Evolutionary conservation across 1,140 invertebrate genomes (phyloP).

Genomic region (Grapholita molesta): DNA sequence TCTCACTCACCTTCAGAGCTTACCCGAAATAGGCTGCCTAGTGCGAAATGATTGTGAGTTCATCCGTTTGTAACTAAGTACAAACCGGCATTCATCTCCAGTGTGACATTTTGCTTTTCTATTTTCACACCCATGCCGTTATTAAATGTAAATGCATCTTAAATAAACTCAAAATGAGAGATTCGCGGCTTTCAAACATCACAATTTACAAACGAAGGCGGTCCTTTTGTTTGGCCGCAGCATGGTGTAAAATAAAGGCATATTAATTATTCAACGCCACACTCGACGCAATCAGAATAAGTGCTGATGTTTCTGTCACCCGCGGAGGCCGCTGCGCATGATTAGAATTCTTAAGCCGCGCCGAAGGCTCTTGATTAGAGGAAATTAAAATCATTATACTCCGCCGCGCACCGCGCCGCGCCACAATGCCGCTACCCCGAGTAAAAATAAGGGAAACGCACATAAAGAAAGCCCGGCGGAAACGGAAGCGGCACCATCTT

Average conservation of each 20-base stretch:
- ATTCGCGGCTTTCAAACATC: slow-evolving; percentile 20
- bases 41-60: too few species aligned
- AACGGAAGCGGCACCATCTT: slow-evolving; percentile 77
- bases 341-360: slow-evolving; percentile 76
- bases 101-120: neutral
- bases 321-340: slow-evolving; percentile 54
- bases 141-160: neutral
- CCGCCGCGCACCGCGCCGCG: slow-evolving; percentile 45
- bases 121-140: neutral
- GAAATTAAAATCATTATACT: slow-evolving; percentile 78
- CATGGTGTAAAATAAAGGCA: slow-evolving; percentile 68
- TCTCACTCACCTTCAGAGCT: too few species aligned
- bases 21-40: too few species aligned
- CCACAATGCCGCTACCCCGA: slow-evolving; percentile 60
- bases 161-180: neutral
- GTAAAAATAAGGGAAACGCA: slow-evolving; percentile 73
- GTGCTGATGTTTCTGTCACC: slow-evolving; percentile 76
- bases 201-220: slow-evolving; percentile 60
- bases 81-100: too few species aligned
- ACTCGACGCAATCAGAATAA: slow-evolving; percentile 76
- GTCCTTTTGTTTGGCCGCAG: slow-evolving; percentile 58
- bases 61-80: too few species aligned
- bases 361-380: slow-evolving; percentile 76
- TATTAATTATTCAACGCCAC: slow-evolving; percentile 77
- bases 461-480: slow-evolving; percentile 75